A percentile compares a stretch with the other conserved stretches of the same genome.
phyloP scores from a whole-genome alignment of 2,113 vertebrate species.

The Danionella cerebrum region DNA sequence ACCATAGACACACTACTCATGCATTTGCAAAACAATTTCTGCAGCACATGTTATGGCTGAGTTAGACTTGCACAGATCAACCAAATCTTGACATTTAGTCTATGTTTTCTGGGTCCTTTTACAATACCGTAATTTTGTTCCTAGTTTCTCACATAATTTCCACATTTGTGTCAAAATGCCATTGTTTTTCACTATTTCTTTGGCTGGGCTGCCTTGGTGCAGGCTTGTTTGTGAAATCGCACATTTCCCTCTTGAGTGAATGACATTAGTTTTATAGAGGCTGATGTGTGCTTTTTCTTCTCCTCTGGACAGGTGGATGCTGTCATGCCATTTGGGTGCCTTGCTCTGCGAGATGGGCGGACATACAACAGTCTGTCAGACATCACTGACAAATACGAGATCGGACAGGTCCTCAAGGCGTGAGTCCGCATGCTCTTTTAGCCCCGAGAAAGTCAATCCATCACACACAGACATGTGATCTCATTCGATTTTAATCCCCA shows the following conservation, averaged over 20 bases:
- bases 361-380: slow-evolving; percentile 67
- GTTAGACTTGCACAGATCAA: too few relatives aligned
- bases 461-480: background rate
- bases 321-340: slow-evolving; percentile 76
- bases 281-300: slow-evolving; percentile 23
- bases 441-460: slow-evolving; percentile 3
- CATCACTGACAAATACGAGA: slow-evolving; percentile 78
- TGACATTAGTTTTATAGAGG: slow-evolving; percentile 34
- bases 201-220: background rate
- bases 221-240: background rate
- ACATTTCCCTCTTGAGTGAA: slow-evolving; percentile 18
- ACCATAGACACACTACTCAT: too few relatives aligned
- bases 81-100: too few relatives aligned
- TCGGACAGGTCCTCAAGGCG: slow-evolving; percentile 75
- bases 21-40: too few relatives aligned
- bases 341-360: slow-evolving; percentile 75
- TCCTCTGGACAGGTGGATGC: slow-evolving; percentile 59
- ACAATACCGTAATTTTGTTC: too few relatives aligned
- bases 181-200: background rate
- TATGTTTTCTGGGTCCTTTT: too few relatives aligned
- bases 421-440: slow-evolving; percentile 54
- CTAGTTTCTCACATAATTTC: too few relatives aligned
- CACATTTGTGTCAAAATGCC: background rate
- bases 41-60: too few relatives aligned
- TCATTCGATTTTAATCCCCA: background rate